These are phyloP conservation scores for Gallinago solitaria DNA, from an alignment of 2,797 vertebrate species.

Conservation along the genomic window DNA sequence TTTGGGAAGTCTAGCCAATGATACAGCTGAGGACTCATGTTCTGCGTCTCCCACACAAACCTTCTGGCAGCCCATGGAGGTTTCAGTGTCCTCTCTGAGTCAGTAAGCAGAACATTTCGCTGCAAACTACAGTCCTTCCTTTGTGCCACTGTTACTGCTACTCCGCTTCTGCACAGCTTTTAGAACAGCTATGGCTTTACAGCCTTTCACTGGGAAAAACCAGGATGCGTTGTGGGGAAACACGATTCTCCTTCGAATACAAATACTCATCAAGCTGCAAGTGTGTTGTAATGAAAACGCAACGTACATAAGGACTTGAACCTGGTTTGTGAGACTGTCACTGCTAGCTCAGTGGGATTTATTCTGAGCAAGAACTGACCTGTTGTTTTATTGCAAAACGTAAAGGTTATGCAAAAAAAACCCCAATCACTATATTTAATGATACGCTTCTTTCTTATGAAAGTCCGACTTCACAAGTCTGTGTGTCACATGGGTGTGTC, in stretches of 20 bases:
- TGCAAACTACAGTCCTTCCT: not conserved
- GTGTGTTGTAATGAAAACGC: not conserved
- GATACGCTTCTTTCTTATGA: not conserved
- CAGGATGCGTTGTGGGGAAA: not conserved
- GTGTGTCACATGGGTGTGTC: not conserved
- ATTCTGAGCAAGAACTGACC: not conserved
- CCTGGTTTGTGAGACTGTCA: not conserved
- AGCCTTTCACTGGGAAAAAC: not conserved
- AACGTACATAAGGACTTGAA: not conserved
- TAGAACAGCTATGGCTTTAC: not conserved
- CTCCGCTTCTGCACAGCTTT: not conserved
- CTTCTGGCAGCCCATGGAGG: not conserved
- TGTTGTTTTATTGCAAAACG: not conserved
- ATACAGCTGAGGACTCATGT: not conserved
- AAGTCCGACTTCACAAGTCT: not conserved
- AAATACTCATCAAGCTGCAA: not conserved
- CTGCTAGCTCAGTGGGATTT: not conserved
- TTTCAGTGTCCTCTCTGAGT: conserved; percentile 15
- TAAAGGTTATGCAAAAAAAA: not conserved
- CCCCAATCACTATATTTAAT: not conserved
- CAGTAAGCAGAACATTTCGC: conserved; percentile 3
- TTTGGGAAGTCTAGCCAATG: not conserved
- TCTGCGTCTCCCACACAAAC: conserved; percentile 10
- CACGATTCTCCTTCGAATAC: not conserved
- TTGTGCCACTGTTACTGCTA: not conserved